Evolutionary conservation across 2,888 invertebrate species (phyloP).

Genomic region (Drosophila emarginata): DNA sequence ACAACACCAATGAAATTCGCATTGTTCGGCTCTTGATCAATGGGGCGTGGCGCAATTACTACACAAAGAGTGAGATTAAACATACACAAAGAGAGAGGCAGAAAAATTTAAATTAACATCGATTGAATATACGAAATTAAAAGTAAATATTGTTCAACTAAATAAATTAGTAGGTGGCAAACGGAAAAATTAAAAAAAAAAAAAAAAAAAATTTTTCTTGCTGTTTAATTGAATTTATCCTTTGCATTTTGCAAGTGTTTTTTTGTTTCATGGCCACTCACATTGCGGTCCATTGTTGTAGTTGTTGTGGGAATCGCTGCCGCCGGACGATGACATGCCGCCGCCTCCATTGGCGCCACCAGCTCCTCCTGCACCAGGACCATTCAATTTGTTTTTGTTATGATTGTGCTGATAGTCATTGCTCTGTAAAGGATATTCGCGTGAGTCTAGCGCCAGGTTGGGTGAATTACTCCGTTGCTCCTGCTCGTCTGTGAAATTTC

Average conservation of each 20-base stretch:
- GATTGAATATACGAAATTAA: slow-evolving; percentile 60
- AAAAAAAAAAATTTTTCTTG: slow-evolving; percentile 17
- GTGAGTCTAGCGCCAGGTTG: slow-evolving; percentile 82
- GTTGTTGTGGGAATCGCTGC: slow-evolving; percentile 41
- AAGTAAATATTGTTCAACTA: slow-evolving; percentile 73
- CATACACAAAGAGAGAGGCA: slow-evolving; percentile 30
- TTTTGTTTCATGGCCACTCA: slow-evolving; percentile 52
- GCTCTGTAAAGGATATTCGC: slow-evolving; percentile 87
- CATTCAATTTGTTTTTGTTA: slow-evolving; percentile 73
- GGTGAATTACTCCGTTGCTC: slow-evolving; percentile 73
- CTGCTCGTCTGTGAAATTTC: slow-evolving; percentile 86
- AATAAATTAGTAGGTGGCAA: slow-evolving; percentile 63
- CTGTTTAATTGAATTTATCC: slow-evolving; percentile 58
- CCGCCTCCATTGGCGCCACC: slow-evolving; percentile 49
- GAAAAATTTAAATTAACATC: slow-evolving; percentile 58
- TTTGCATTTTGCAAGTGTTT: too few species aligned
- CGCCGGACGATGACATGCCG: slow-evolving; percentile 36
- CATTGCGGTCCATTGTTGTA: slow-evolving; percentile 79
- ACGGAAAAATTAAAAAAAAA: slow-evolving; percentile 15
- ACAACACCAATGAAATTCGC: slow-evolving; percentile 86
- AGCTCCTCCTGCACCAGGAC: slow-evolving; percentile 34
- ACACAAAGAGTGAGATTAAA: slow-evolving; percentile 31
- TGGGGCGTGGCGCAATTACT: slow-evolving; percentile 84
- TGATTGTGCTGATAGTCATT: slow-evolving; percentile 86
- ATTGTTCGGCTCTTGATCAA: slow-evolving; percentile 84